Evolutionary conservation across 1,140 invertebrate genomes (phyloP).

Genomic region (Monochamus saltuarius): DNA sequence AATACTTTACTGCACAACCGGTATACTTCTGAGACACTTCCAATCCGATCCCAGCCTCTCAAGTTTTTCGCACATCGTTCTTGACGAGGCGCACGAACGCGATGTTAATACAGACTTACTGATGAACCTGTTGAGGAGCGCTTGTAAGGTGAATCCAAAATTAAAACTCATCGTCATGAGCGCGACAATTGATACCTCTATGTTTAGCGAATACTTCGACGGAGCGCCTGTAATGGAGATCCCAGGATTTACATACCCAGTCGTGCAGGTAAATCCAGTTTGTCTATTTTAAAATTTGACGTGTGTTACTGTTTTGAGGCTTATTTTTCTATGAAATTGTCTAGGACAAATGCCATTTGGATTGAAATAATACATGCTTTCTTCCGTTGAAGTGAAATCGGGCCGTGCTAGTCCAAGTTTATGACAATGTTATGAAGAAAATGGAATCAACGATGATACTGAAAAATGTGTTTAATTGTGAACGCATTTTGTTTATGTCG

Average conservation of each 20-base stretch:
- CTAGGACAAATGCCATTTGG: too few relatives aligned
- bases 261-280: constrained; percentile 46
- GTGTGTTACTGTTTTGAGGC: too few relatives aligned
- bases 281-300: too few relatives aligned
- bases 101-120: constrained; percentile 67
- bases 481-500: too few relatives aligned
- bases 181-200: constrained; percentile 64
- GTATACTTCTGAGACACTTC: constrained; percentile 60
- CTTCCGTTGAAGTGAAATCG: too few relatives aligned
- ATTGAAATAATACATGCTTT: too few relatives aligned
- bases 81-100: constrained; percentile 79
- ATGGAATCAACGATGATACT: too few relatives aligned
- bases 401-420: too few relatives aligned
- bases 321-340: too few relatives aligned
- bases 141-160: constrained; percentile 53
- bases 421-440: too few relatives aligned
- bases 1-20: constrained; percentile 69
- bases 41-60: constrained; percentile 54
- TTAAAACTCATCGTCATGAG: constrained; percentile 69
- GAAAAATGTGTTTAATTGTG: too few relatives aligned
- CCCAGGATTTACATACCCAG: constrained; percentile 59
- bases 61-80: constrained; percentile 67
- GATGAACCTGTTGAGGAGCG: constrained; percentile 57
- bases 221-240: constrained; percentile 43
- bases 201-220: constrained; percentile 64